Evolutionary conservation across 2,888 invertebrate species (phyloP).

Genomic region (Craniophora ligustri): DNA sequence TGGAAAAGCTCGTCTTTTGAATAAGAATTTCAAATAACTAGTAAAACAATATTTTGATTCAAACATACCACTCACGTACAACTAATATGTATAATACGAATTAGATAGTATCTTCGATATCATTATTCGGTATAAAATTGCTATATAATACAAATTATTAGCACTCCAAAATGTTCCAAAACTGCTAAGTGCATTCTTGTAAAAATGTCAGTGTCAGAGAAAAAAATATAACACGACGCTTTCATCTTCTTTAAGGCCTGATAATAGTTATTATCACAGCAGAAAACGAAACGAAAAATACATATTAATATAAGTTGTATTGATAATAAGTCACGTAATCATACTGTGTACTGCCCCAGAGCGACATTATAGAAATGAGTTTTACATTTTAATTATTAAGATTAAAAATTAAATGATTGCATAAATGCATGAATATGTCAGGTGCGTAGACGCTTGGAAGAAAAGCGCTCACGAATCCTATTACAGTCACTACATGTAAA

Average conservation of each 20-base stretch:
- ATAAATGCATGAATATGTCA: no score
- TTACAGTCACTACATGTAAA: no score
- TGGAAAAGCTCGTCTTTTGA: no score
- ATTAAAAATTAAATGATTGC: no score
- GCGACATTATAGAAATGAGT: no score
- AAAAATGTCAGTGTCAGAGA: conserved; percentile 36
- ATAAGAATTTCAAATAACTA: neutral
- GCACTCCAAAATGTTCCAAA: conserved; percentile 29
- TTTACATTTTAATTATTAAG: no score
- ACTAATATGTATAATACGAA: conserved; percentile 20
- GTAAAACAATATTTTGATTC: neutral
- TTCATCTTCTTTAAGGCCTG: conserved; percentile 18
- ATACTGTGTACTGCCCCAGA: no score
- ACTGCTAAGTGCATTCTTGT: conserved; percentile 15
- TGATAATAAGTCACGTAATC: no score
- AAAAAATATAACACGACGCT: conserved; percentile 2
- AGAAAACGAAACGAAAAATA: no score
- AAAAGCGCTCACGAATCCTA: no score
- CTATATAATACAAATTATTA: conserved; percentile 17
- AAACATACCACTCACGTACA: conserved; percentile 24
- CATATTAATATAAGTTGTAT: no score
- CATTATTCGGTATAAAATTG: conserved; percentile 28
- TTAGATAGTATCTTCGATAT: conserved; percentile 12
- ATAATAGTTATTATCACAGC: conserved; percentile 2
- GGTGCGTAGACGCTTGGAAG: no score